Evolutionary conservation across 2,888 invertebrate species (phyloP).

Genomic region (Meteorus cinctellus): DNA sequence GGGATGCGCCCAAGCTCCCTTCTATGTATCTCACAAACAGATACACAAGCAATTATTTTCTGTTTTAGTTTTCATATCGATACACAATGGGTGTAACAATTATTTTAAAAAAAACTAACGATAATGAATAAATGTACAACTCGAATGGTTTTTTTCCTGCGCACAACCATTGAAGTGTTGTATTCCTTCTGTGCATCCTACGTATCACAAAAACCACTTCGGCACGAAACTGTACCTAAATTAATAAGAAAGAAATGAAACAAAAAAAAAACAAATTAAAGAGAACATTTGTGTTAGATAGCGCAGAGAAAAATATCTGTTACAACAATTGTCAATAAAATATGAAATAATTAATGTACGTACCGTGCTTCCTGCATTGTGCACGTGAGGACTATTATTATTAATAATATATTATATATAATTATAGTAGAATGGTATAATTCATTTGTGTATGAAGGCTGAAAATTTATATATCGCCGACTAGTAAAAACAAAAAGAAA

Average conservation of each 20-base stretch:
- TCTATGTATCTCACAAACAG: not conserved
- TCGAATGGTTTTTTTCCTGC: not conserved
- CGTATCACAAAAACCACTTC: constrained; percentile 67
- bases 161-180: constrained; percentile 21
- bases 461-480: not conserved
- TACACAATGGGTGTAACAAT: not conserved
- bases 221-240: constrained; percentile 69
- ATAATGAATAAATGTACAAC: constrained; percentile 2
- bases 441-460: not conserved
- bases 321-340: constrained; percentile 69
- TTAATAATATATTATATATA: constrained; percentile 17
- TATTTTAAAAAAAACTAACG: not conserved
- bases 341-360: constrained; percentile 56
- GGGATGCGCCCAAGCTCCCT: no score
- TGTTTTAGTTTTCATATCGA: not conserved
- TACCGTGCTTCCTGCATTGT: constrained; percentile 52
- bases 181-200: constrained; percentile 49
- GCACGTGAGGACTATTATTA: constrained; percentile 46
- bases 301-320: constrained; percentile 56
- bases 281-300: constrained; percentile 51
- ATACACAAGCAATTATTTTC: not conserved
- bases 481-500: not conserved
- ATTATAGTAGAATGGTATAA: constrained; percentile 15
- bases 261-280: not conserved
- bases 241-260: constrained; percentile 35